Percentiles rank a stretch among this genome's conserved stretches.
phyloP scores from a whole-genome alignment of 2,797 vertebrate species.

The Sternotherus odoratus region DNA sequence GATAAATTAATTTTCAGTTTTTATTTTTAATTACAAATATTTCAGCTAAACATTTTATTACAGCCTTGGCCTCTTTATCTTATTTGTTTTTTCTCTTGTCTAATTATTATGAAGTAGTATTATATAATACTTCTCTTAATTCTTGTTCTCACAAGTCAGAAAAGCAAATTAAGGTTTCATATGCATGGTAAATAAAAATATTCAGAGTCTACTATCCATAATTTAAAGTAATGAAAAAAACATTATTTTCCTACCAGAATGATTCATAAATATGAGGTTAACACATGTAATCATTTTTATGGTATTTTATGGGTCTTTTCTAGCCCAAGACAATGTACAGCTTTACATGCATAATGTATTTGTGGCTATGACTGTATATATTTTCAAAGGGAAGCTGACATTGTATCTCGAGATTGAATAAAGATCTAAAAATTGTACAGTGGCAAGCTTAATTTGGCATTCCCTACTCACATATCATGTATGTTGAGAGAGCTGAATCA shows the following conservation, averaged over 20 bases:
- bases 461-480: neutral
- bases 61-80: neutral
- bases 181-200: neutral
- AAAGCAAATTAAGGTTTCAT: neutral
- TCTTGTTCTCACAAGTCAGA: neutral
- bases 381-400: neutral
- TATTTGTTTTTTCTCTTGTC: neutral
- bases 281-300: neutral
- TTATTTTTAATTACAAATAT: neutral
- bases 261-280: neutral
- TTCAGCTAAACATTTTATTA: neutral
- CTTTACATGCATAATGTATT: neutral
- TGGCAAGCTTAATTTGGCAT: neutral
- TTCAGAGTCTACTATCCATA: neutral
- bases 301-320: neutral
- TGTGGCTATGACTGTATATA: neutral
- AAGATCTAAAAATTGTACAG: neutral
- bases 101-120: neutral
- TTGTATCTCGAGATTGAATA: neutral
- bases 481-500: neutral
- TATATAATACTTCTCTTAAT: neutral
- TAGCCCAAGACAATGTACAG: neutral
- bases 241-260: neutral
- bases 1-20: neutral
- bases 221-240: neutral